Conservation (phyloP, 2,888 invertebrate species). For the Pachycephus smyrnensis region DNA sequence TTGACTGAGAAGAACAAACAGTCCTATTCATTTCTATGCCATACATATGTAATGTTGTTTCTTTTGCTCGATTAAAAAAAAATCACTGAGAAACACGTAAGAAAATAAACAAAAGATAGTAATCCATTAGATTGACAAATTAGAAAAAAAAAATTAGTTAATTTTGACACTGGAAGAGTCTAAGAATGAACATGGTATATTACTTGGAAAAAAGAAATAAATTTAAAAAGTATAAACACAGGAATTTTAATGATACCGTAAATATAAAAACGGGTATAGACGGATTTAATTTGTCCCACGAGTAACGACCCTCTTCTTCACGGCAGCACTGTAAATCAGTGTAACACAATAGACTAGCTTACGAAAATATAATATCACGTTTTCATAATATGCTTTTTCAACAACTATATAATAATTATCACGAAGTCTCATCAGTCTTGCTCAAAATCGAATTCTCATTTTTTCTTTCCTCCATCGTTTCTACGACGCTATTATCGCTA, state of each 20-base stretch:
- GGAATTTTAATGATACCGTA: background rate
- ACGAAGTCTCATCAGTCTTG: conserved; percentile 56
- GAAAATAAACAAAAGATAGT: conserved; percentile 16
- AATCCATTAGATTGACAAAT: background rate
- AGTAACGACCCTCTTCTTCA: background rate
- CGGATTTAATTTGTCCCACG: background rate
- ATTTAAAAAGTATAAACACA: background rate
- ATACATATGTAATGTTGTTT: background rate
- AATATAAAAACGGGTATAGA: background rate
- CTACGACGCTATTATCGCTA: conserved; percentile 19
- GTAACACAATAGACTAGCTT: conserved; percentile 43
- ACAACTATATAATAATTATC: conserved; percentile 42
- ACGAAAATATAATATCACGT: conserved; percentile 55
- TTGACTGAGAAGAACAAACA: background rate
- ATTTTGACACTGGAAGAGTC: conserved; percentile 3
- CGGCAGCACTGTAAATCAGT: background rate
- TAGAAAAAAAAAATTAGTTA: conserved; percentile 18
- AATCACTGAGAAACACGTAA: background rate
- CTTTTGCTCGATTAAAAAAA: background rate
- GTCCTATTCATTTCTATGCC: background rate
- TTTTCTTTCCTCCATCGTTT: background rate
- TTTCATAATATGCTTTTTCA: conserved; percentile 31
- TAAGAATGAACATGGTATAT: conserved; percentile 21
- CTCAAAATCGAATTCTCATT: conserved; percentile 18
- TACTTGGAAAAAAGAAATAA: background rate